Conservation (phyloP, 2,888 invertebrate species). For the Sylvicola cinctus region DNA sequence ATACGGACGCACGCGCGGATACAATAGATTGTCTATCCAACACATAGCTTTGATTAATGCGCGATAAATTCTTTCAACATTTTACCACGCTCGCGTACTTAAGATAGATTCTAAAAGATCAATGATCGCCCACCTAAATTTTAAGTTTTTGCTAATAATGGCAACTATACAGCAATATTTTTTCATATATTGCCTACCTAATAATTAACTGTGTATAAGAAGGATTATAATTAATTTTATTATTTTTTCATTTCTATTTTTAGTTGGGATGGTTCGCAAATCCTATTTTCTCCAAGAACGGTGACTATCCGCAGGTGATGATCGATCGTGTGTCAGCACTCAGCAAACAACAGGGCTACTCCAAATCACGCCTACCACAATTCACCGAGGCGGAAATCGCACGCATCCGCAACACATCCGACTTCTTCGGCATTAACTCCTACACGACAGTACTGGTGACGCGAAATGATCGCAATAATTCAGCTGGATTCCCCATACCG, state of each 20-base stretch:
- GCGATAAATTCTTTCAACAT: no score
- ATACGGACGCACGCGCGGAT: no score
- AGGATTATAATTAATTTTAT: neutral
- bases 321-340: constrained; percentile 32
- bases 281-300: constrained; percentile 37
- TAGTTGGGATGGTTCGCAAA: constrained; percentile 45
- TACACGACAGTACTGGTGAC: constrained; percentile 37
- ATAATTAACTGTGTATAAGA: no score
- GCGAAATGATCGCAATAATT: constrained; percentile 23
- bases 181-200: no score
- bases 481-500: constrained; percentile 24
- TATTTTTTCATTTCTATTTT: constrained; percentile 10
- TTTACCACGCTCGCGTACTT: no score
- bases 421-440: constrained; percentile 55
- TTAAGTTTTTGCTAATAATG: no score
- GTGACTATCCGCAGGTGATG: constrained; percentile 47
- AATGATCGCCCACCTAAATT: no score
- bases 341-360: constrained; percentile 35
- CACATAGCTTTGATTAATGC: no score
- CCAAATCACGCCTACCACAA: constrained; percentile 36
- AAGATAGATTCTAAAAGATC: no score
- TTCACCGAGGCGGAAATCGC: constrained; percentile 38
- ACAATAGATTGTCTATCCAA: no score
- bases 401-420: constrained; percentile 37
- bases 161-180: no score